Conservation (phyloP, 1,140 invertebrate genomes). For the Hypsibius dujardini region DNA sequence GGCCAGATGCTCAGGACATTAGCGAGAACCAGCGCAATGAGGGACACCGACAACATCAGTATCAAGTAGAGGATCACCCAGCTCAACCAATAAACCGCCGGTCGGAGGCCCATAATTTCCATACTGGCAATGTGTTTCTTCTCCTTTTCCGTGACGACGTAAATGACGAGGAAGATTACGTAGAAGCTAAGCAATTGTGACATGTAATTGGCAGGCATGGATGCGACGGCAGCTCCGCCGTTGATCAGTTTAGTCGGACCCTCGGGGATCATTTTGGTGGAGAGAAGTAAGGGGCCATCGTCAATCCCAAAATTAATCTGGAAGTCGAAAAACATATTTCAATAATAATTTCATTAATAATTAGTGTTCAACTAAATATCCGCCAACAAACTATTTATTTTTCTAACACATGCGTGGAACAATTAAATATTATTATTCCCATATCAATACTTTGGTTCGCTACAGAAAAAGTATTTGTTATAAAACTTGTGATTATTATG, state of each 20-base stretch:
- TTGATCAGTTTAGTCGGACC: neutral
- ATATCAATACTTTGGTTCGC: too few species aligned
- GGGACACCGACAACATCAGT: neutral
- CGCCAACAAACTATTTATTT: too few species aligned
- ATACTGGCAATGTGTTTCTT: slow-evolving; percentile 15
- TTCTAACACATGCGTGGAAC: too few species aligned
- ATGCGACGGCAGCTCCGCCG: slow-evolving; percentile 1
- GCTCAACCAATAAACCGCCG: slow-evolving; percentile 2
- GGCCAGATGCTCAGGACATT: neutral
- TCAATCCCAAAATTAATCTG: too few species aligned
- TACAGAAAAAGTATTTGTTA: too few species aligned
- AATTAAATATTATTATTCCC: too few species aligned
- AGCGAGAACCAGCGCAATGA: neutral
- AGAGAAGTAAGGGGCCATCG: neutral
- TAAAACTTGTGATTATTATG: too few species aligned
- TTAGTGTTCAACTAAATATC: too few species aligned
- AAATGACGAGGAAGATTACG: slow-evolving; percentile 2
- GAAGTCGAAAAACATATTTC: too few species aligned
- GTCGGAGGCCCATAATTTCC: slow-evolving; percentile 5
- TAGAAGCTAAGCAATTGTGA: neutral
- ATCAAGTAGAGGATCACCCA: neutral
- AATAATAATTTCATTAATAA: too few species aligned
- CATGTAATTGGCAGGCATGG: neutral
- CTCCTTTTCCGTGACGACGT: slow-evolving; percentile 9
- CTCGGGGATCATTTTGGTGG: neutral